These are phyloP conservation scores for Andrena praecox DNA, from an alignment of 2,888 invertebrate species.

Conservation along the genomic window DNA sequence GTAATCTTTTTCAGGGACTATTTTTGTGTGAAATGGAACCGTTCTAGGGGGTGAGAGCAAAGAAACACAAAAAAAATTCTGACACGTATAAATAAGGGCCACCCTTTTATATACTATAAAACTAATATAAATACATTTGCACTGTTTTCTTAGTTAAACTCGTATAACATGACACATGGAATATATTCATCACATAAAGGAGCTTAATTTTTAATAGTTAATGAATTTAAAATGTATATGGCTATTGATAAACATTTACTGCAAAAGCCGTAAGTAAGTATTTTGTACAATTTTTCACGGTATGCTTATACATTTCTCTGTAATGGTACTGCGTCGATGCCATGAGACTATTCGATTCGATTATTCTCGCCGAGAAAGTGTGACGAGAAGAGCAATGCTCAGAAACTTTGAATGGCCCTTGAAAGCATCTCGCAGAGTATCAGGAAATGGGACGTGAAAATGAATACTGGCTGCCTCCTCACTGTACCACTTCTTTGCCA, in stretches of 20 bases:
- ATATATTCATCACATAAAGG: no score
- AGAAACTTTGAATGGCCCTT: slow-evolving; percentile 51
- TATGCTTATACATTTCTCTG: neutral
- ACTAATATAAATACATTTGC: no score
- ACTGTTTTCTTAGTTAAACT: no score
- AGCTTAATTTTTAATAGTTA: no score
- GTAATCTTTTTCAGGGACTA: no score
- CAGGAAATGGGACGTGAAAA: slow-evolving; percentile 60
- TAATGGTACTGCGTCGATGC: neutral
- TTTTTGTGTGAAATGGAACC: no score
- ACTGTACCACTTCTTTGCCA: slow-evolving; percentile 30
- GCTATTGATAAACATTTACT: neutral
- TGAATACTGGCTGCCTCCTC: slow-evolving; percentile 42
- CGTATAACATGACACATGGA: no score
- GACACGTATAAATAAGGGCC: no score
- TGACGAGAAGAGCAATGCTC: slow-evolving; percentile 47
- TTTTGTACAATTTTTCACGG: neutral
- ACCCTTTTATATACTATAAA: no score
- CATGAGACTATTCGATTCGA: slow-evolving; percentile 40
- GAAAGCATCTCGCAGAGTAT: slow-evolving; percentile 49
- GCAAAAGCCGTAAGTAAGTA: neutral
- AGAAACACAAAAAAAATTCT: no score
- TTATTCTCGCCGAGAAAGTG: slow-evolving; percentile 40
- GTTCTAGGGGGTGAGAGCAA: no score
- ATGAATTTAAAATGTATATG: neutral